Evolutionary conservation across 2,113 vertebrate genomes (phyloP), one percentile per base, ranked within the genome.

Genomic region (Odontophorus gujanensis): DNA sequence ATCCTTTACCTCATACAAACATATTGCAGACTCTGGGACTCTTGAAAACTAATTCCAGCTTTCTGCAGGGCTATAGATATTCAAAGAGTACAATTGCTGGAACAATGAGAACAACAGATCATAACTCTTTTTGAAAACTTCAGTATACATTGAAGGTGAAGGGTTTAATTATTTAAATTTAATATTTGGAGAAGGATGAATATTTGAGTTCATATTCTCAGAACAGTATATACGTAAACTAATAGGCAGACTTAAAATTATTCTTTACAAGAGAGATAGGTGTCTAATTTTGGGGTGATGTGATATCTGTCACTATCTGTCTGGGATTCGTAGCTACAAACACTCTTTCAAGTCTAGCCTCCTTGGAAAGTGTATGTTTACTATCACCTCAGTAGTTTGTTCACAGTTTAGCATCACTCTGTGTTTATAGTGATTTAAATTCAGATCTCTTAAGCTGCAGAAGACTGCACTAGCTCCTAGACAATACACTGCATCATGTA

Each of bases 351-450:
- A 76, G 40, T 57, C 78, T 71, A 63, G 34, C 7, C 0, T 0
- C 58, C 34, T 5, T 61, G 4, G 4, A 84, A 68, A 61, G 13
- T 40, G 0, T 30, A 65, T 65, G 2, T 79, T 90, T 89, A 16
- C 26, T 4, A 3, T 45, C 62, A 81, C 36, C 25, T 79, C 45
- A 62, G 43, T 65, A n/a, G 34, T 0, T 61, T 36, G 62, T 72
- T 81, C 65, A 61, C 47, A 81, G 43, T 91, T 88, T 66, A 77
- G 32, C 5, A 79, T 91, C 63, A 45, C 58, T 75, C 74, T 89
- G 25, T 68, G 47, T 85, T 93, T 87, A 45, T 6, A 48, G 26
- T 13, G 15, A 58, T 85, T 76, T 87, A 89, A 95, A 91, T 87
- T 73, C 89, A 89, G 63, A 66, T 24, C 45, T 87, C 18, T 53